Evolutionary conservation across 2,888 invertebrate genomes (phyloP), one percentile per base, ranked within the genome.

Genomic region (Anoplius nigerrimus): DNA sequence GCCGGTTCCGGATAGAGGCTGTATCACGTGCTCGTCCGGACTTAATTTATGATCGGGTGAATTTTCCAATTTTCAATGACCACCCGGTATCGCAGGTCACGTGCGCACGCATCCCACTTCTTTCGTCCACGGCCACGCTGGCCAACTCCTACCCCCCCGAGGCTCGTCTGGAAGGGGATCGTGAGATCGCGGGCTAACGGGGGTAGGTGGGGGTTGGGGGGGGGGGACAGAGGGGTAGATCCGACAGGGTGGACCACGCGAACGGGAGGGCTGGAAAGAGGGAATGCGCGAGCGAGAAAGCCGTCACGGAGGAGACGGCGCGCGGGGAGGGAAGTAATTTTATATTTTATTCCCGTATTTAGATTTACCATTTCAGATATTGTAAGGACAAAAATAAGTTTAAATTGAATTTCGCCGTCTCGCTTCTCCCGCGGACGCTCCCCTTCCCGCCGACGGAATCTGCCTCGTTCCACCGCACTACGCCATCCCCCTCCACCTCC

Each of bases 321-420:
- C 62, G 57, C 20, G 53, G 53, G 22, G 21, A 24, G 24, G 79
- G 78, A 83, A 79, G 78, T 81, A 82, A 83, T 86, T 87, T 86
- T 82, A 83, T 83, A 85, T 86, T 86, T 86, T 85, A 86, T 82
- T 82, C 83, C 79, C 82, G 83, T 83, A 85, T 83, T 86, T 84
- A 84, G 86, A 87, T 87, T 86, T 82, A 83, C 82, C 84, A 82
- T 83, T 84, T 80, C 82, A 83, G 86, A 85, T 86, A 84, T 84
- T 85, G 86, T 80, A 79, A 83, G 84, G 83, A 85, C 84, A 84
- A 87, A 87, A 88, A 87, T 87, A 87, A 87, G 84, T 84, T 86
- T 82, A 83, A 87, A 88, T 87, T 85, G 87, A 87, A 88, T 87
- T 87, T 83, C 82, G 74, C 75, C 78, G 69, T 72, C 77, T 72